Evolutionary conservation across 2,797 vertebrate genomes (phyloP), one percentile per base, ranked within the genome.

Genomic region (Manis javanica): DNA sequence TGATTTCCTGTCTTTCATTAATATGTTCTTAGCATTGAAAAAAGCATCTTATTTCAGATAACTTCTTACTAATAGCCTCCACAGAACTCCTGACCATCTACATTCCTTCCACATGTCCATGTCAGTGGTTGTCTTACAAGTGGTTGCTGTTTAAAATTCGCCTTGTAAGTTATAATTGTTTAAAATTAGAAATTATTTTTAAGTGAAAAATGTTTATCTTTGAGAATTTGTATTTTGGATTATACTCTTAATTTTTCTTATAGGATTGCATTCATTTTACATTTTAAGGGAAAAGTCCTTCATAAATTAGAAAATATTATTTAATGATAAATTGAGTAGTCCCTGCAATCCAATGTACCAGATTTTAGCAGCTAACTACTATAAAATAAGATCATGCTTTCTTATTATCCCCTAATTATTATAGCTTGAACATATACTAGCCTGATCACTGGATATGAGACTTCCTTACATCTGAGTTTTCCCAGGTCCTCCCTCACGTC

Each of bases 21-120:
- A 94, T 93, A 87, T 79, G 71, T 87, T 94, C 90, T 82, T 97
- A 91, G 71, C 63, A 90, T 85, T 78, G 61, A 86, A 63, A 81
- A 72, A 87, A 87, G 19, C 31, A 42, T 37, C 75, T 63, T 88
- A 78, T 92, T 97, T 84, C 90, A 85, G 78, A 72, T 55, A 83
- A 68, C 74, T 78, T 79, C n/a, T 95, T 95, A 57, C 53, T 79
- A 89, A 93, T 23, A 34, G 64, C 21, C 8, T 75, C 42, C 26
- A 81, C 2, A 72, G 82, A 95, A 31, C 13, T 18, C 34, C 9
- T 23, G 29, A 26, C 34, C 75, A 77, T 63, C 61, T 49, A n/a
- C 10, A 14, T 85, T 42, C 42, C 49, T 87, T 78, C 53, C 23
- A 37, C 21, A 46, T 85, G 21, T 83, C 34, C 37, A 23, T 12